Evolutionary conservation across 2,888 invertebrate genomes (phyloP), one percentile per base, ranked within the genome.

Genomic region (Vannuccia rotundouncinata): DNA sequence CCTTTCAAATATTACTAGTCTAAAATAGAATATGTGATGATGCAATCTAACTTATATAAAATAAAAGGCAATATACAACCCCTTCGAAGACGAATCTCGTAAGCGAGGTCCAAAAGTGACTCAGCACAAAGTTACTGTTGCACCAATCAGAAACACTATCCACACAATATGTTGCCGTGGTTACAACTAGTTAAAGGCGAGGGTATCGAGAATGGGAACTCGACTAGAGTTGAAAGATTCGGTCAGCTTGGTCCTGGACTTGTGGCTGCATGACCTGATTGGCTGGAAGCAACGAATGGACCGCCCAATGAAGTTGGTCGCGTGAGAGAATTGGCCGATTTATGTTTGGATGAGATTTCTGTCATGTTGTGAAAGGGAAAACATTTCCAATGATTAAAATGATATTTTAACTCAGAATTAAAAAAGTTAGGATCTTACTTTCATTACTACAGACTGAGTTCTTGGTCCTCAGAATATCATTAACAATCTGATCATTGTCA

Each of bases 171-270:
- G n/a, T n/a, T n/a, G n/a, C n/a, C n/a, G n/a, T n/a, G n/a, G n/a
- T n/a, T n/a, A n/a, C n/a, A n/a, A n/a, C n/a, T n/a, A n/a, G n/a
- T n/a, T n/a, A n/a, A n/a, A n/a, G n/a, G n/a, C n/a, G n/a, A n/a
- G n/a, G n/a, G n/a, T n/a, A n/a, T n/a, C n/a, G n/a, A n/a, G n/a
- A n/a, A n/a, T n/a, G n/a, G n/a, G n/a, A n/a, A n/a, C n/a, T n/a
- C n/a, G n/a, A n/a, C n/a, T n/a, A n/a, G n/a, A n/a, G n/a, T n/a
- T n/a, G n/a, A n/a, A n/a, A n/a, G n/a, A n/a, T n/a, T n/a, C n/a
- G 66, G 66, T 66, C 66, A 66, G 66, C 66, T 66, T 66, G 66
- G 66, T 66, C 66, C 66, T 5, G 22, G 45, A 45, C 45, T 22
- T 22, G 66, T 22, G 2, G 66, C 2, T 17, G 25, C 2, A 2